Conservation (phyloP, 2,888 invertebrate species). For the Diplolepis rosae region DNA sequence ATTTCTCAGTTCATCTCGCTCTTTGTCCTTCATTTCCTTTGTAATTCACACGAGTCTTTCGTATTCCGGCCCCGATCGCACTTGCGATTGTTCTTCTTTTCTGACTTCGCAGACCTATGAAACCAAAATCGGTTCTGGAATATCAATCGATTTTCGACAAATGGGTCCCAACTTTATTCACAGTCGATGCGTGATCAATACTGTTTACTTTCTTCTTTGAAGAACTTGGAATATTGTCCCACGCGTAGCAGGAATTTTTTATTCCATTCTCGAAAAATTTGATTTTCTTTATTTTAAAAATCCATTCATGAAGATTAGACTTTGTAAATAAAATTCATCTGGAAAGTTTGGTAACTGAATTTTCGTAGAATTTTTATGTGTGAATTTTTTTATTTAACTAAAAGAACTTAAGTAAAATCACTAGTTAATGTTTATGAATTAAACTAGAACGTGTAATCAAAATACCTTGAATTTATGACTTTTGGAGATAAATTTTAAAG, state of each 20-base stretch:
- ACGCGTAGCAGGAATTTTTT: conserved; percentile 3
- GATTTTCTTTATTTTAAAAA: no score
- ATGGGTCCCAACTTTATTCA: not conserved
- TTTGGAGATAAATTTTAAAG: no score
- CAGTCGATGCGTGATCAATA: conserved; percentile 20
- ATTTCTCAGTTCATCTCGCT: conserved; percentile 12
- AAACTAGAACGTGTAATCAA: no score
- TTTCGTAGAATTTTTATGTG: no score
- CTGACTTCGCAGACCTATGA: conserved; percentile 40
- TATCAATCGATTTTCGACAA: conserved; percentile 41
- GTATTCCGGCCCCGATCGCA: conserved; percentile 43
- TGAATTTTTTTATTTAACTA: no score
- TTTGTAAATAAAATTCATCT: no score
- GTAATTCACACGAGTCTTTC: conserved; percentile 47
- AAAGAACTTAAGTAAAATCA: no score
- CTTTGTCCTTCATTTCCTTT: conserved; percentile 39
- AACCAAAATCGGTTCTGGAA: conserved; percentile 43
- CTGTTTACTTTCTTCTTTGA: conserved; percentile 3
- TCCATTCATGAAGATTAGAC: no score
- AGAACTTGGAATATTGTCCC: not conserved
- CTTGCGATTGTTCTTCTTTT: conserved; percentile 46
- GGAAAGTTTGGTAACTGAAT: no score
- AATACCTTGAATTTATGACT: no score
- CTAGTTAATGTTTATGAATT: no score
- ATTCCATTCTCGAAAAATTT: not conserved